Percentiles rank a stretch among this genome's conserved stretches.
These are phyloP conservation scores for Tethya wilhelma DNA, from an alignment of 37 sponge, comb jelly and placozoan species.

Conservation along the genomic window DNA sequence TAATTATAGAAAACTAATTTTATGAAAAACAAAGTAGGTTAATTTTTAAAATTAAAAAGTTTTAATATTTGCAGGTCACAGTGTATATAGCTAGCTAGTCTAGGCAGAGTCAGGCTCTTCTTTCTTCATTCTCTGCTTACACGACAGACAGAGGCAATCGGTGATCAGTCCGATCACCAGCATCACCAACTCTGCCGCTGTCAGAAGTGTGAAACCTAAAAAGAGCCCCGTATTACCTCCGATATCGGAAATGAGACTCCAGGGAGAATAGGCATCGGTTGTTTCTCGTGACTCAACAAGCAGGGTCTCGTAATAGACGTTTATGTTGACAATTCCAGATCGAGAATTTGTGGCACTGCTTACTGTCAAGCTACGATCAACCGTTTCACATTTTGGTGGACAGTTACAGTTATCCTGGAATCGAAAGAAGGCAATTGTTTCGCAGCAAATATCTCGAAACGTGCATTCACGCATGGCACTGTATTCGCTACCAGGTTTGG, in stretches of 20 bases:
- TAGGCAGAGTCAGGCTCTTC: no score
- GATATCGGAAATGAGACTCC: constrained; percentile 49
- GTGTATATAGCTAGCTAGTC: no score
- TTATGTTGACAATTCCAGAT: not conserved
- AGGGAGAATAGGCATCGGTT: constrained; percentile 32
- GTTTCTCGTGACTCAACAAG: constrained; percentile 14
- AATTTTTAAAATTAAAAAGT: no score
- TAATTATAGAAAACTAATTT: no score
- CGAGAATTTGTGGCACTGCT: constrained; percentile 14
- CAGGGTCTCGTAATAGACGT: constrained; percentile 6
- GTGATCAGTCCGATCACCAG: constrained; percentile 19
- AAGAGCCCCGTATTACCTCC: constrained; percentile 60
- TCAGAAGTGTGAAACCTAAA: constrained; percentile 49
- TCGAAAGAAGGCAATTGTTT: not conserved
- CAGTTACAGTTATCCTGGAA: constrained; percentile 8
- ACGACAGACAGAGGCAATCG: constrained; percentile 16
- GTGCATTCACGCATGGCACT: not conserved
- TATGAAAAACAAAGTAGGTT: no score
- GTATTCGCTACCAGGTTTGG: not conserved
- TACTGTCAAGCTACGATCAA: not conserved
- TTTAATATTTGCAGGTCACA: no score
- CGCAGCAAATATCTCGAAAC: constrained; percentile 11
- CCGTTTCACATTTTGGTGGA: constrained; percentile 12
- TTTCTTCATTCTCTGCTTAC: no score
- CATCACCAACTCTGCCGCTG: constrained; percentile 11